These are phyloP conservation scores for Spodoptera littoralis DNA, from an alignment of 2,888 invertebrate genomes.

Conservation along the genomic window DNA sequence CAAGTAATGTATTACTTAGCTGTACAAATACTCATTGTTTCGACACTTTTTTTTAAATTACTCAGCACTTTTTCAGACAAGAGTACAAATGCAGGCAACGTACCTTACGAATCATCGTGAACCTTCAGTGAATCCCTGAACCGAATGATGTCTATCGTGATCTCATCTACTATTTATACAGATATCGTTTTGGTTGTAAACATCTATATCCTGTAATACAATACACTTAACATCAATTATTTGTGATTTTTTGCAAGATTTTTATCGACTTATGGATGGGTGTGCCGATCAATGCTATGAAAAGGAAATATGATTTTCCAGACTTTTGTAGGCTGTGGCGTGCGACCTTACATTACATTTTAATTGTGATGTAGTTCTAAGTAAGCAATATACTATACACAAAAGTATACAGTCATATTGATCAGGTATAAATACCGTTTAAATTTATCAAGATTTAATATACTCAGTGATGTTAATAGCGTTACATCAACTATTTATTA, in stretches of 20 bases:
- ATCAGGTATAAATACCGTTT: too few species aligned
- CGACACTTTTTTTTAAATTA: too few species aligned
- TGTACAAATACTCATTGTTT: too few species aligned
- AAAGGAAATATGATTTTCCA: conserved; percentile 55
- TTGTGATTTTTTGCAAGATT: conserved; percentile 59
- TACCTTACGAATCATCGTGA: conserved; percentile 81
- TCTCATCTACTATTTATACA: conserved; percentile 72
- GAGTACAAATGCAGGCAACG: conserved; percentile 22
- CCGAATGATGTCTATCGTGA: conserved; percentile 64
- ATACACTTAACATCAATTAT: conserved; percentile 62
- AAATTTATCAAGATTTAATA: too few species aligned
- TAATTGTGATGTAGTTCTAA: not conserved
- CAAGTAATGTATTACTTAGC: too few species aligned
- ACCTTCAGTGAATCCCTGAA: conserved; percentile 63
- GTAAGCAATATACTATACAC: not conserved
- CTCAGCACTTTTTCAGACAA: too few species aligned
- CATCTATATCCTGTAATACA: conserved; percentile 67
- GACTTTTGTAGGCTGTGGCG: conserved; percentile 27
- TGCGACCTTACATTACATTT: conserved; percentile 12
- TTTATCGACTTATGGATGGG: conserved; percentile 63
- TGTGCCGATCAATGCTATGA: conserved; percentile 55
- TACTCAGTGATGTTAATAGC: too few species aligned
- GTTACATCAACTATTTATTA: too few species aligned
- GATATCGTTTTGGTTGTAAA: conserved; percentile 67
- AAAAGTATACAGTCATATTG: too few species aligned